Base-by-base conservation (phyloP, 2,113 vertebrate genomes). In the Rhabdomys dilectus region DNA sequence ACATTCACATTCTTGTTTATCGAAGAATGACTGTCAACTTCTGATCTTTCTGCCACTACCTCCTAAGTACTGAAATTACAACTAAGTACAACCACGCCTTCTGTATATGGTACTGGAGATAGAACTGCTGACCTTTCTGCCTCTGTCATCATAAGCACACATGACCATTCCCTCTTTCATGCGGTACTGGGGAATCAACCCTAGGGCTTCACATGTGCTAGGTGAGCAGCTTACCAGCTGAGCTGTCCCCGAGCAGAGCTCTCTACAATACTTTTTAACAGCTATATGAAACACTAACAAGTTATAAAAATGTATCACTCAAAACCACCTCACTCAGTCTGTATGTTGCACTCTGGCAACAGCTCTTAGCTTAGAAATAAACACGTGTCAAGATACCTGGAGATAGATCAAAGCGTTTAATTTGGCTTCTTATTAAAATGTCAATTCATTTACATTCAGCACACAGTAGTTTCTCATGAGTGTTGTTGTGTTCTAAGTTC, bases 311-410 rank as follows among this genome's bases (percentile, higher is more conserved):
- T 3, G 7, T 88, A 22, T 21, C 53, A 36, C 26, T 88, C 24
- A 66, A 82, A 56, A 93, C 29, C 3, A 48, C 29, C 22, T 60
- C 45, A 34, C 11, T 21, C 56, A 66, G 42, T 51, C 22, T 68
- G 5, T 51, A 56, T 91, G 84, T 4, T 51, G 8, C 1, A 84
- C n/a, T 29, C 70, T 77, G 70, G n/a, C n/a, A 87, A 36, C 21
- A 90, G 26, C n/a, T 87, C 53, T 87, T 24, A 42, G 56, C 31
- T 88, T 48, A 68, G 39, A 91, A 84, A 91, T 56, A 39, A 95
- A 6, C 24, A 68, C 95, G 13, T n/a, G 19, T 68, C 45, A 34
- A 15, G 88, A 56, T 31, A 84, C 31, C 34, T 88, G 26, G 53
- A 21, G 15, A 70, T 58, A 10, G 51, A 60, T 82, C 26, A 72